Conservation (phyloP, 2,797 vertebrate species). For the Rhadinocentrus ornatus region DNA sequence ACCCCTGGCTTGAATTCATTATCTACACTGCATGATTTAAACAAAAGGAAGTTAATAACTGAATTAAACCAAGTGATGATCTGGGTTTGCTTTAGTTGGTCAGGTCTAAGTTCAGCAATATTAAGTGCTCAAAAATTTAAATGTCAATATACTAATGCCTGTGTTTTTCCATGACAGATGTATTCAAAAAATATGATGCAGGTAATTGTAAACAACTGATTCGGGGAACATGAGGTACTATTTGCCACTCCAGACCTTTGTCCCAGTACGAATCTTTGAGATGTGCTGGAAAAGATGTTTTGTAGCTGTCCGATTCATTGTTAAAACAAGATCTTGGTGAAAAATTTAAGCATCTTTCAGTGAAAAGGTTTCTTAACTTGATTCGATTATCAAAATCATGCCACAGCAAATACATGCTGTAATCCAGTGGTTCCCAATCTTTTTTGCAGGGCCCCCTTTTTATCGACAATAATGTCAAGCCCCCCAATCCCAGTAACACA, state of each 20-base stretch:
- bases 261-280: background rate
- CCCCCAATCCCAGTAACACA: too few species aligned
- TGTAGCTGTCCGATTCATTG: background rate
- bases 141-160: background rate
- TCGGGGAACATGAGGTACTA: background rate
- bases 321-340: background rate
- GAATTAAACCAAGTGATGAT: background rate
- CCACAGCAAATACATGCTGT: background rate
- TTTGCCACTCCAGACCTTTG: background rate
- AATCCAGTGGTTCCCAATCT: too few species aligned
- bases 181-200: background rate
- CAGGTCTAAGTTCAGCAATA: background rate
- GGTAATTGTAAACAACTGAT: background rate
- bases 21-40: background rate
- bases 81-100: background rate
- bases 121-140: background rate
- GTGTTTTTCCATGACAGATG: background rate
- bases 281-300: background rate
- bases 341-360: background rate
- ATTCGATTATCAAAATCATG: background rate
- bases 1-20: constrained; percentile 15
- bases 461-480: too few species aligned
- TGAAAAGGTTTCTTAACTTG: background rate
- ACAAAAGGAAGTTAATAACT: background rate
- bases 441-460: too few species aligned